Percentiles rank a stretch among this genome's conserved stretches.
Conservation (phyloP, 2,888 invertebrate genomes). For the Noctua pronuba region DNA sequence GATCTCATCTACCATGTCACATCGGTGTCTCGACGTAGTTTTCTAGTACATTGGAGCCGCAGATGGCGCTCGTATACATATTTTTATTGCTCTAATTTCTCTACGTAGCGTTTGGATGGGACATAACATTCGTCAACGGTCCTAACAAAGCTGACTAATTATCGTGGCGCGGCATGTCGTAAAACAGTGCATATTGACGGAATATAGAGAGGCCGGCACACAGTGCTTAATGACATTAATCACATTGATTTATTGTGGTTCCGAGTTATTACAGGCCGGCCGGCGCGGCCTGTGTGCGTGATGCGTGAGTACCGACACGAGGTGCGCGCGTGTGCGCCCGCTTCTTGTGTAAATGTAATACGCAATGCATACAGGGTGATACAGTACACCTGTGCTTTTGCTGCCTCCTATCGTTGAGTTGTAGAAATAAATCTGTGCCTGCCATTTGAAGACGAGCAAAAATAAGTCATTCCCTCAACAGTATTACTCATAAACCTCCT, state of each 20-base stretch:
- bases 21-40: constrained; percentile 71
- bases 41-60: constrained; percentile 71
- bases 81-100: constrained; percentile 80
- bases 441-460: constrained; percentile 19
- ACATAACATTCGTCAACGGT: constrained; percentile 84
- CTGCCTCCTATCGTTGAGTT: constrained; percentile 26
- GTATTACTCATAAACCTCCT: constrained; percentile 30
- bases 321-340: constrained; percentile 75
- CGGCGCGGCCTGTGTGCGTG: constrained; percentile 80
- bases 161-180: constrained; percentile 89
- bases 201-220: constrained; percentile 91
- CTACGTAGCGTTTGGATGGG: constrained; percentile 73
- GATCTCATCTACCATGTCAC: constrained; percentile 85
- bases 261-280: constrained; percentile 91
- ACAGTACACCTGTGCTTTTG: constrained; percentile 72
- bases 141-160: constrained; percentile 91
- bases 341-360: constrained; percentile 87
- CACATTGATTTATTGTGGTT: constrained; percentile 91
- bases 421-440: constrained; percentile 9
- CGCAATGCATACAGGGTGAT: constrained; percentile 82
- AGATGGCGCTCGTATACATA: constrained; percentile 75
- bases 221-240: constrained; percentile 91
- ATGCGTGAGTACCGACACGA: constrained; percentile 71
- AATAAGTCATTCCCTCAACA: constrained; percentile 24
- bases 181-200: constrained; percentile 91